These are phyloP conservation scores for Dasyurus viverrinus DNA, from an alignment of 2,113 vertebrate genomes.

Conservation along the genomic window DNA sequence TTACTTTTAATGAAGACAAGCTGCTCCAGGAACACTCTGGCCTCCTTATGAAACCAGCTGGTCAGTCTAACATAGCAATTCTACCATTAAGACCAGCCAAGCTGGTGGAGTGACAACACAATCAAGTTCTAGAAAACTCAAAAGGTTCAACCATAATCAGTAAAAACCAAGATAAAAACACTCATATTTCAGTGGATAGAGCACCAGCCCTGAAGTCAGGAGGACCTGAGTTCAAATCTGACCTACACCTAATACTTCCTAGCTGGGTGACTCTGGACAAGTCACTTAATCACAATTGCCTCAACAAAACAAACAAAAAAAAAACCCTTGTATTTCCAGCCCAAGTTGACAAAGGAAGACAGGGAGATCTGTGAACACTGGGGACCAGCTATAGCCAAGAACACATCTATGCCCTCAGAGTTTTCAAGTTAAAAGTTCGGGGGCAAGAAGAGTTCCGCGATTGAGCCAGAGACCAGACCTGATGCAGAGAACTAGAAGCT, in stretches of 20 bases:
- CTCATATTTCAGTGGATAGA: neutral
- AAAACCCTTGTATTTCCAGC: neutral
- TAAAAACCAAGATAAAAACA: neutral
- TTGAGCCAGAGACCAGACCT: no score
- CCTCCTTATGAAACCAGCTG: neutral
- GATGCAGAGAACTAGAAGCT: no score
- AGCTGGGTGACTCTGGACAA: no score
- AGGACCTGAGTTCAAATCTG: no score
- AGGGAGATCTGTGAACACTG: neutral
- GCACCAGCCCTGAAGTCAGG: no score
- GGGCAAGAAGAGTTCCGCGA: no score
- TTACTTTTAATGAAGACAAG: neutral
- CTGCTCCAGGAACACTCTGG: neutral
- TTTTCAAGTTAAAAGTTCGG: no score
- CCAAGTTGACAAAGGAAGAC: neutral
- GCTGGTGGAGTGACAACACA: no score
- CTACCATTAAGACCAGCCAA: neutral
- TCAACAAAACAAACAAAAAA: no score
- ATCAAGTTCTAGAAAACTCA: neutral
- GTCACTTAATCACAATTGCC: no score
- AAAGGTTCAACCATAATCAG: neutral
- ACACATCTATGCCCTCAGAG: no score
- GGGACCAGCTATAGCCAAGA: neutral
- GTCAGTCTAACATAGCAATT: neutral
- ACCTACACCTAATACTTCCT: no score